Evolutionary conservation across 2,888 invertebrate genomes (phyloP).

Genomic region (Adelognathus sp.): DNA sequence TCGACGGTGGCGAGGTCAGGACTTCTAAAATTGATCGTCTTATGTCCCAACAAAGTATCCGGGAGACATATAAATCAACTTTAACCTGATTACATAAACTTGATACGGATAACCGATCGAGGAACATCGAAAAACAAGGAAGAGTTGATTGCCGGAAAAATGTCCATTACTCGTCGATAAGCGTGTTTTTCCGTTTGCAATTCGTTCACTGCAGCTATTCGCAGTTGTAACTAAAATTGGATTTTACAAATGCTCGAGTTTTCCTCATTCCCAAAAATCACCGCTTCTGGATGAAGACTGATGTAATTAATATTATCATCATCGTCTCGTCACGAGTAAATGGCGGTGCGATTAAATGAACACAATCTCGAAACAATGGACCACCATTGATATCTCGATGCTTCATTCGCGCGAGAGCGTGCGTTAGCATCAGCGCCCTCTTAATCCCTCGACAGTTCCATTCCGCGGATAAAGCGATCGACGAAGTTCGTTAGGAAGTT

Average conservation of each 20-base stretch:
- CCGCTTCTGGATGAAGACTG: too few species aligned
- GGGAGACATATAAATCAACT: background rate
- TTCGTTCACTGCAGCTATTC: too few species aligned
- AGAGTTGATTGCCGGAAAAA: too few species aligned
- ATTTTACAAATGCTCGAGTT: too few species aligned
- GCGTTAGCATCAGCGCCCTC: constrained; percentile 12
- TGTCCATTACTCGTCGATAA: too few species aligned
- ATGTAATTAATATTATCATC: too few species aligned
- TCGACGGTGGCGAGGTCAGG: constrained; percentile 56
- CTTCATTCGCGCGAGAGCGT: constrained; percentile 13
- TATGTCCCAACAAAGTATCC: constrained; percentile 17
- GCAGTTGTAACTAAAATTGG: too few species aligned
- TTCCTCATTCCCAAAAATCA: too few species aligned
- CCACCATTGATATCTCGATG: constrained; percentile 25
- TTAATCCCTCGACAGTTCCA: constrained; percentile 54
- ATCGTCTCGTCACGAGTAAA: too few species aligned
- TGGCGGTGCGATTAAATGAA: too few species aligned
- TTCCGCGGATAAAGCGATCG: constrained; percentile 66
- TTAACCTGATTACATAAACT: background rate
- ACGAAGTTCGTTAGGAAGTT: constrained; percentile 68
- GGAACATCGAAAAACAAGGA: too few species aligned
- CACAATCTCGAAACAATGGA: constrained; percentile 2
- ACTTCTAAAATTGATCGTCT: constrained; percentile 59
- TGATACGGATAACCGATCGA: background rate
- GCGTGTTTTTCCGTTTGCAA: too few species aligned